A percentile compares a stretch with the other conserved stretches of the same genome.
Conservation (phyloP, 2,113 vertebrate genomes). For the Nyctereutes procyonoides region DNA sequence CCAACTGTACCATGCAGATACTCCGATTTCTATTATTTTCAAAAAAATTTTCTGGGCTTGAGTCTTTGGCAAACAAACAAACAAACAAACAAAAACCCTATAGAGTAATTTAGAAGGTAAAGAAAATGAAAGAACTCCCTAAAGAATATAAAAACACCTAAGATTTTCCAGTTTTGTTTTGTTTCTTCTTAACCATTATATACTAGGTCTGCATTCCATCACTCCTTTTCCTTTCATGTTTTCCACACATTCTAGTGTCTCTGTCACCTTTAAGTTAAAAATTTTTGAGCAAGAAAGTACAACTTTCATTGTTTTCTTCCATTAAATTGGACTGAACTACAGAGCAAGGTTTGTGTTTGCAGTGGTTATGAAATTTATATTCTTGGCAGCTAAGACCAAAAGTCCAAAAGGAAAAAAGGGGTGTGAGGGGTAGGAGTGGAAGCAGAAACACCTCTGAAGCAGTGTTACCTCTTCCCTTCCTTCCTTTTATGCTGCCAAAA, state of each 20-base stretch:
- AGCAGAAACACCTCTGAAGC: constrained; percentile 69
- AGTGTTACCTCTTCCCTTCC: constrained; percentile 27
- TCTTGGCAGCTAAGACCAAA: constrained; percentile 67
- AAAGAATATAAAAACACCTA: not conserved
- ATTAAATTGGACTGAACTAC: constrained; percentile 68
- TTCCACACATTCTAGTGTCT: not conserved
- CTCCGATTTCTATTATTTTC: not conserved
- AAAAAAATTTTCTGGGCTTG: not conserved
- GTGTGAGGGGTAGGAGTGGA: not conserved
- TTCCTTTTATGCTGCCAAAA: constrained; percentile 68
- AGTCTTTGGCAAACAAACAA: not conserved
- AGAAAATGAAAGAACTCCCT: not conserved
- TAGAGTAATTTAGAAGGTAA: not conserved
- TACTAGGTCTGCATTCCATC: not conserved
- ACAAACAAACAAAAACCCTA: not conserved
- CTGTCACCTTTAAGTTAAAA: constrained; percentile 56
- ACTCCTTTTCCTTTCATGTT: not conserved
- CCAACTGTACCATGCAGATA: not conserved
- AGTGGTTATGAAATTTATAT: constrained; percentile 71
- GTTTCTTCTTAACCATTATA: not conserved
- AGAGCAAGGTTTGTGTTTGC: constrained; percentile 62
- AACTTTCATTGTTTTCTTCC: constrained; percentile 50
- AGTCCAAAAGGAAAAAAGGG: not conserved
- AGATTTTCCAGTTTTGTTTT: not conserved
- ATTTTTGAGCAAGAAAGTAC: constrained; percentile 15